phyloP scores from a whole-genome alignment of 2,888 invertebrate species.

The Heliconius charithonia region DNA sequence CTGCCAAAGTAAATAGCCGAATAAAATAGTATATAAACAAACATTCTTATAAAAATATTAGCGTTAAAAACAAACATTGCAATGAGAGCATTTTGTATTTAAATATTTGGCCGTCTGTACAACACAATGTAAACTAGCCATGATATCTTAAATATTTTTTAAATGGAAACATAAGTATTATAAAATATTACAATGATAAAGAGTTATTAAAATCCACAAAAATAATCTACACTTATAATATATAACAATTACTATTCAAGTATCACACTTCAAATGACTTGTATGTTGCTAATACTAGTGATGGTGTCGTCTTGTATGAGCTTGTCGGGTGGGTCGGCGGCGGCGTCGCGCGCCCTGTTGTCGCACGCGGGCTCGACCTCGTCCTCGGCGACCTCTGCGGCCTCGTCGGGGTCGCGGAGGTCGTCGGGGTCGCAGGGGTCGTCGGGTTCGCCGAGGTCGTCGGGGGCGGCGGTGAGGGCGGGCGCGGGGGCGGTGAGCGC shows the following conservation, averaged over 20 bases:
- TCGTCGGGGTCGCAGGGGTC: slow-evolving; percentile 54
- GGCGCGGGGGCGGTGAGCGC: slow-evolving; percentile 65
- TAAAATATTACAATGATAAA: slow-evolving; percentile 13
- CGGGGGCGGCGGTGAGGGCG: slow-evolving; percentile 43
- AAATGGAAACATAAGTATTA: background rate
- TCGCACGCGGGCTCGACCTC: slow-evolving; percentile 46
- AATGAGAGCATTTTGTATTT: background rate
- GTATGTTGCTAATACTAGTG: slow-evolving; percentile 61
- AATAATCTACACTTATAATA: slow-evolving; percentile 37
- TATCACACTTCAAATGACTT: slow-evolving; percentile 59
- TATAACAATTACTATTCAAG: slow-evolving; percentile 37
- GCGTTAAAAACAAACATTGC: background rate
- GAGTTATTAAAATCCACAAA: slow-evolving; percentile 30
- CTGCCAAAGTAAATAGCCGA: slow-evolving; percentile 8
- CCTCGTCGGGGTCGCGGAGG: slow-evolving; percentile 60
- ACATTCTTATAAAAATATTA: background rate
- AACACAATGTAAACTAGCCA: background rate
- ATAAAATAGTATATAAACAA: background rate
- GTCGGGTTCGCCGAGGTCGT: slow-evolving; percentile 35
- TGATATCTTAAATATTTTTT: slow-evolving; percentile 1
- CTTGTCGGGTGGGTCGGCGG: slow-evolving; percentile 65
- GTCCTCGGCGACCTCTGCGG: slow-evolving; percentile 46
- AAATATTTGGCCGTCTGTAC: slow-evolving; percentile 1
- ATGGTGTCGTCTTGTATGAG: slow-evolving; percentile 61
- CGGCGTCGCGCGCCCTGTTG: slow-evolving; percentile 45